A percentile compares a stretch with the other conserved stretches of the same genome.
phyloP scores from a whole-genome alignment of 2,113 vertebrate genomes.

The Takifugu flavidus region DNA sequence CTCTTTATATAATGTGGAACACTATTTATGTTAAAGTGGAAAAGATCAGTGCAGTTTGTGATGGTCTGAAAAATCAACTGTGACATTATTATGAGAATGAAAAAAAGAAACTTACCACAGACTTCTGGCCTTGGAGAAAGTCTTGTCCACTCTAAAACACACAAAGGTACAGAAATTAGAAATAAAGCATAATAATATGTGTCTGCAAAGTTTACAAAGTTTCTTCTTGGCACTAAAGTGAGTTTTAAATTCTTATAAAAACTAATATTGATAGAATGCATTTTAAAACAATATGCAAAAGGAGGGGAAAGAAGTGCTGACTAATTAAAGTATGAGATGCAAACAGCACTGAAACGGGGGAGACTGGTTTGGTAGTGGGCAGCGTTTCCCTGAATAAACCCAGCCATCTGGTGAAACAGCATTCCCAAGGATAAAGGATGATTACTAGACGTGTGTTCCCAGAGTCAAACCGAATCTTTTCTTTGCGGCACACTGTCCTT shows the following conservation, averaged over 20 bases:
- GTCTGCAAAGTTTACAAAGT: not conserved
- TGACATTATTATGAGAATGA: not conserved
- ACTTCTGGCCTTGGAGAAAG: conserved; percentile 69
- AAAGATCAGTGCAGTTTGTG: no score
- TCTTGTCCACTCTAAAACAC: conserved; percentile 72
- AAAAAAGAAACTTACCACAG: conserved; percentile 62
- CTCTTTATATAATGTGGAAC: no score
- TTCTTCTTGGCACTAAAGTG: no score
- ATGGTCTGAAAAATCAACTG: no score
- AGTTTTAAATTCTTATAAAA: not conserved
- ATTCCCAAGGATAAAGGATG: conserved; percentile 45
- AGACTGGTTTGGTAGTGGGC: conserved; percentile 14
- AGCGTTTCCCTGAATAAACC: conserved; percentile 48
- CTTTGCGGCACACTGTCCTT: conserved; percentile 27
- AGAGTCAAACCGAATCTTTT: conserved; percentile 34
- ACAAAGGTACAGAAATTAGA: conserved; percentile 3
- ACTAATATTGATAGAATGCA: not conserved
- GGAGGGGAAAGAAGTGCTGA: not conserved
- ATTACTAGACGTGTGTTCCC: conserved; percentile 27
- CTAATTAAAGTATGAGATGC: conserved; percentile 8
- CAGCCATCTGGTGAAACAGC: conserved; percentile 54
- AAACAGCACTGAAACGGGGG: conserved; percentile 20
- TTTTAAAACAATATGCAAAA: not conserved
- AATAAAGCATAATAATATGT: not conserved
- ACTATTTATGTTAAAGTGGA: no score